A percentile compares a stretch with the other conserved stretches of the same genome.
Evolutionary conservation across 2,113 vertebrate species (phyloP).

Genomic region (Planiliza haematocheilus): DNA sequence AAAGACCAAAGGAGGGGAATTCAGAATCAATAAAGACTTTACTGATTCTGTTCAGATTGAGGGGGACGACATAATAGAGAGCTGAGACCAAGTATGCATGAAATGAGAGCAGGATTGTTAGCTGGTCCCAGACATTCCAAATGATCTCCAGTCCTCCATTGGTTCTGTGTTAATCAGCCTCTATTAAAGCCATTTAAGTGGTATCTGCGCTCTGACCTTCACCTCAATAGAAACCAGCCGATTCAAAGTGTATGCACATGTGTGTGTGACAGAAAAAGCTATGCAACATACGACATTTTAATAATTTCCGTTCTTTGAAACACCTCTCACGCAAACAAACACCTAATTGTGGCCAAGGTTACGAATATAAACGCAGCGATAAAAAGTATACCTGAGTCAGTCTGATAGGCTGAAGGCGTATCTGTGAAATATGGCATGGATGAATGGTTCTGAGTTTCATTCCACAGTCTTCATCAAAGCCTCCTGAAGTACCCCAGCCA

Average conservation of each 20-base stretch:
- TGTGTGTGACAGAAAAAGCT: constrained; percentile 18
- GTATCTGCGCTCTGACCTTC: constrained; percentile 63
- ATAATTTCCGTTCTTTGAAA: constrained; percentile 53
- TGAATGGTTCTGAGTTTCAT: constrained; percentile 53
- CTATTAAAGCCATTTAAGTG: constrained; percentile 43
- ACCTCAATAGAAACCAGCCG: constrained; percentile 51
- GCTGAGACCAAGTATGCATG: constrained; percentile 13
- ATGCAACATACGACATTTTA: constrained; percentile 29
- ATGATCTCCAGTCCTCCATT: constrained; percentile 51
- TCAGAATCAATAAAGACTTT: neutral
- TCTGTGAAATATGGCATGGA: constrained; percentile 48
- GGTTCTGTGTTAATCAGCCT: constrained; percentile 47
- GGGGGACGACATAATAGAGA: neutral
- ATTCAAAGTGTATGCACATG: constrained; percentile 22
- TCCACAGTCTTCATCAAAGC: constrained; percentile 73
- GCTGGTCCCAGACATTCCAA: constrained; percentile 15
- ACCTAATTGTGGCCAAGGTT: constrained; percentile 32
- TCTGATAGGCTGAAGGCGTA: constrained; percentile 55
- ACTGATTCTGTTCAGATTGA: neutral
- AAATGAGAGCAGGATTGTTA: constrained; percentile 35
- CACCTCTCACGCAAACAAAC: constrained; percentile 30
- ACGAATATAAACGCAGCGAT: constrained; percentile 36
- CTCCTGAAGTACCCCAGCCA: constrained; percentile 61
- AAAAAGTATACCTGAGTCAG: constrained; percentile 40
- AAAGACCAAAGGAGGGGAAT: constrained; percentile 16